These are phyloP conservation scores for Gymnothorax reevesii DNA, from an alignment of 2,797 vertebrate genomes.

Conservation along the genomic window DNA sequence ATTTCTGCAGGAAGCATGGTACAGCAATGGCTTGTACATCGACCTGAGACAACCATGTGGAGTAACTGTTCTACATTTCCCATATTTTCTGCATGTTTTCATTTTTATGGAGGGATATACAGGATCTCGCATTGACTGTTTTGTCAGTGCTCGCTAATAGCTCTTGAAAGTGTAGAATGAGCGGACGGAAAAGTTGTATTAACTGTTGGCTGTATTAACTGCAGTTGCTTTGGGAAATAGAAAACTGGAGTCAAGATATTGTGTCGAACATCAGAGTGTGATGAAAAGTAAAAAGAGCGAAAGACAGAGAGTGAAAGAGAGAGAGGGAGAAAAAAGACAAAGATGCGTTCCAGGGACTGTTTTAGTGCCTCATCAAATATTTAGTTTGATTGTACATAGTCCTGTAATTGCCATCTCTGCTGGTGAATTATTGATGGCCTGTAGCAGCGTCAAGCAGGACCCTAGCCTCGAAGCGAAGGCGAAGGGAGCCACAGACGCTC, in stretches of 20 bases:
- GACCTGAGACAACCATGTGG: background rate
- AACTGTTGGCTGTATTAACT: slow-evolving; percentile 63
- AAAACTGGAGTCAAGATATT: slow-evolving; percentile 51
- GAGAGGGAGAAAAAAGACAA: slow-evolving; percentile 36
- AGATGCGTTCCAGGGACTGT: slow-evolving; percentile 75
- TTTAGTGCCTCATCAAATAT: slow-evolving; percentile 84
- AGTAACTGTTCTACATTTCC: background rate
- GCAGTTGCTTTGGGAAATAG: slow-evolving; percentile 61
- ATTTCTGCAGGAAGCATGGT: background rate
- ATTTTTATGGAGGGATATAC: background rate
- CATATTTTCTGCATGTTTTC: background rate
- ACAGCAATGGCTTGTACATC: background rate
- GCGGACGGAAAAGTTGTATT: slow-evolving; percentile 46
- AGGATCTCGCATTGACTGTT: background rate
- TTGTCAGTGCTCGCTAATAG: slow-evolving; percentile 42
- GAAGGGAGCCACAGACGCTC: slow-evolving; percentile 16
- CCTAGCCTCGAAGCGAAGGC: slow-evolving; percentile 36
- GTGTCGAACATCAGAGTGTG: slow-evolving; percentile 49
- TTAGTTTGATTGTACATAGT: slow-evolving; percentile 82
- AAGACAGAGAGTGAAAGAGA: background rate
- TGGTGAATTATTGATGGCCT: slow-evolving; percentile 78
- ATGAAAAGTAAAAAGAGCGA: slow-evolving; percentile 1
- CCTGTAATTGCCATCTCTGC: slow-evolving; percentile 80
- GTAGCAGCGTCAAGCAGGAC: slow-evolving; percentile 67
- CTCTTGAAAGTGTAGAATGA: slow-evolving; percentile 61